phyloP scores from a whole-genome alignment of 2,113 vertebrate genomes.

The Calyptomena viridis region DNA sequence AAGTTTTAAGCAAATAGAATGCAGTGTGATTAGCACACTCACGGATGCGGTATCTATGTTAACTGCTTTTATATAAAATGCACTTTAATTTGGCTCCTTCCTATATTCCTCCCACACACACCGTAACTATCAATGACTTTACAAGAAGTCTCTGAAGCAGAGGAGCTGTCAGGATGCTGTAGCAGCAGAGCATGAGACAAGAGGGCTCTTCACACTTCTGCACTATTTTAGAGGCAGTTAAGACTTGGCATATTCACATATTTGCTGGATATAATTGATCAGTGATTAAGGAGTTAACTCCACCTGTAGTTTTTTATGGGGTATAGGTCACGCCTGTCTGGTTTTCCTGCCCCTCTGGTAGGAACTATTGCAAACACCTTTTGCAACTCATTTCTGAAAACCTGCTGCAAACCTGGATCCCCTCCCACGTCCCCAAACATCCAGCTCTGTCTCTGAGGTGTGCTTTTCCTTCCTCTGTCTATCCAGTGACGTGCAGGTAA shows the following conservation, averaged over 20 bases:
- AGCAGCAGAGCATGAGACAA: background rate
- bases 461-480: background rate
- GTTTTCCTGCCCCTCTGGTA: background rate
- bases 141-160: background rate
- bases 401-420: rapidly evolving
- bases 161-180: background rate
- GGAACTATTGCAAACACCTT: background rate
- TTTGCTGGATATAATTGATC: background rate
- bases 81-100: background rate
- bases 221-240: background rate
- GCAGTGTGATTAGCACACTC: background rate
- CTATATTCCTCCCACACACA: background rate
- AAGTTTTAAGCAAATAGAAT: background rate
- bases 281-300: background rate
- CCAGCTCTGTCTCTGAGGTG: background rate
- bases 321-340: background rate
- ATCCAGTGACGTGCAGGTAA: background rate
- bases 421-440: background rate
- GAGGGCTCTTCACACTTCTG: background rate
- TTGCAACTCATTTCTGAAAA: background rate
- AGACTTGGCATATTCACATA: background rate
- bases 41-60: background rate
- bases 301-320: background rate
- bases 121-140: background rate
- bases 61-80: background rate